Evolutionary conservation across 2,797 vertebrate genomes (phyloP).

Genomic region (Rhyacichthys aspro): DNA sequence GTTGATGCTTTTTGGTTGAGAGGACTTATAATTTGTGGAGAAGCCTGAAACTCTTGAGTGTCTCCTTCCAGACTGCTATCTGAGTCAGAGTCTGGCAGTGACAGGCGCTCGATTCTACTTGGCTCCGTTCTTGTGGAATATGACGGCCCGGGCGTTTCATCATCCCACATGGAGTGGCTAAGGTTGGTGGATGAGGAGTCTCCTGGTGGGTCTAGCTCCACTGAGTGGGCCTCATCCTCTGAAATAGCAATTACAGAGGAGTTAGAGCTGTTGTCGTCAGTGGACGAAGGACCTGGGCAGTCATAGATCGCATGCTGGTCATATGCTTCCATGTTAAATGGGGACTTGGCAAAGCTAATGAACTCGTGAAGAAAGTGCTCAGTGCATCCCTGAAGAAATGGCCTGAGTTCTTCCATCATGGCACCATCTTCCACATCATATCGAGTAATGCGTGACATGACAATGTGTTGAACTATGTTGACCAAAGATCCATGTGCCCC

Average conservation of each 20-base stretch:
- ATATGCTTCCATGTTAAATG: slow-evolving; percentile 93
- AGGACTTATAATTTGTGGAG: slow-evolving; percentile 43
- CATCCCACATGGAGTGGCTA: slow-evolving; percentile 89
- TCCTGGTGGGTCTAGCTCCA: slow-evolving; percentile 69
- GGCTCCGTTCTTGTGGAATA: slow-evolving; percentile 85
- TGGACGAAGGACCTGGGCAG: slow-evolving; percentile 86
- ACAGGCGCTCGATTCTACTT: slow-evolving; percentile 63
- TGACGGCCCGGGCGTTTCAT: slow-evolving; percentile 95
- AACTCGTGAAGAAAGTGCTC: slow-evolving; percentile 97
- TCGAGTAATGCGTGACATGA: slow-evolving; percentile 91
- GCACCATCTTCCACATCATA: slow-evolving; percentile 88
- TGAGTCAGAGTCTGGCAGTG: slow-evolving; percentile 81
- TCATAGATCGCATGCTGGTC: slow-evolving; percentile 92
- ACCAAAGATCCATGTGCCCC: slow-evolving; percentile 89
- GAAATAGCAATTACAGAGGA: slow-evolving; percentile 92
- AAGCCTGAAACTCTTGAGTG: slow-evolving; percentile 41
- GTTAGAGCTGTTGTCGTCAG: slow-evolving; percentile 87
- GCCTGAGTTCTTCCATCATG: slow-evolving; percentile 88
- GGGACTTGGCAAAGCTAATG: slow-evolving; percentile 90
- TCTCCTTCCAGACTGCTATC: slow-evolving; percentile 85
- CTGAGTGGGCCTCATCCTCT: slow-evolving; percentile 81
- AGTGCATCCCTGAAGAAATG: slow-evolving; percentile 89
- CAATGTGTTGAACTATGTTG: slow-evolving; percentile 91
- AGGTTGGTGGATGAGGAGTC: slow-evolving; percentile 62
- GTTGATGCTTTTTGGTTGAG: slow-evolving; percentile 29